phyloP scores from a whole-genome alignment of 2,888 invertebrate species.

The Hyles lineata region DNA sequence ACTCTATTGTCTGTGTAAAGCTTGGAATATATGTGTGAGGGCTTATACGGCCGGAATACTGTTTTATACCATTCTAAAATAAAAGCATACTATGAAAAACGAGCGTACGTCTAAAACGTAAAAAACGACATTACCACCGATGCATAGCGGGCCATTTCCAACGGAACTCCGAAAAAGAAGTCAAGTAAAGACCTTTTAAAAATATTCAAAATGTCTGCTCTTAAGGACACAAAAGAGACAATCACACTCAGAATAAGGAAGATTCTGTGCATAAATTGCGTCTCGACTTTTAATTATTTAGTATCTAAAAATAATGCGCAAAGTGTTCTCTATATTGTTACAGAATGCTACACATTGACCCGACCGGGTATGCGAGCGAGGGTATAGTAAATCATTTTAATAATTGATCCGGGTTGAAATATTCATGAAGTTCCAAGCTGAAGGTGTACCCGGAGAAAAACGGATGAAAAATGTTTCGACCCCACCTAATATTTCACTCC shows the following conservation, averaged over 20 bases:
- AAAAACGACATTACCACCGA: not conserved
- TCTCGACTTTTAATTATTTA: slow-evolving; percentile 48
- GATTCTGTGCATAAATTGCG: slow-evolving; percentile 43
- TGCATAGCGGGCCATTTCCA: not conserved
- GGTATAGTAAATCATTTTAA: slow-evolving; percentile 83
- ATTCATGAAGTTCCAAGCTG: slow-evolving; percentile 78
- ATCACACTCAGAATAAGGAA: slow-evolving; percentile 35
- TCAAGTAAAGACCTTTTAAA: slow-evolving; percentile 21
- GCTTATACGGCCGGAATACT: not conserved
- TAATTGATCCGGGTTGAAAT: slow-evolving; percentile 82
- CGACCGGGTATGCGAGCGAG: slow-evolving; percentile 56
- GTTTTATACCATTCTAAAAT: too few relatives aligned
- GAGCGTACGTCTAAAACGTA: not conserved
- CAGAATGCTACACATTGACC: slow-evolving; percentile 58
- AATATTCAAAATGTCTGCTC: slow-evolving; percentile 27
- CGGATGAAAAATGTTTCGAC: slow-evolving; percentile 75
- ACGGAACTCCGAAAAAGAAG: slow-evolving; percentile 22
- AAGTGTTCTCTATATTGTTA: slow-evolving; percentile 50
- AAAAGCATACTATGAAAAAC: too few relatives aligned
- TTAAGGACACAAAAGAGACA: slow-evolving; percentile 30
- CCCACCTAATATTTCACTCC: slow-evolving; percentile 64
- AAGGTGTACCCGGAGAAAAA: slow-evolving; percentile 71
- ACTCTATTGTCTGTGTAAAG: too few relatives aligned
- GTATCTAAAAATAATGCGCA: slow-evolving; percentile 41
- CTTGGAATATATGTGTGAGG: not conserved